Evolutionary conservation across 2,888 invertebrate species (phyloP), one percentile per base, ranked within the genome.

Genomic region (Limenitis camilla): DNA sequence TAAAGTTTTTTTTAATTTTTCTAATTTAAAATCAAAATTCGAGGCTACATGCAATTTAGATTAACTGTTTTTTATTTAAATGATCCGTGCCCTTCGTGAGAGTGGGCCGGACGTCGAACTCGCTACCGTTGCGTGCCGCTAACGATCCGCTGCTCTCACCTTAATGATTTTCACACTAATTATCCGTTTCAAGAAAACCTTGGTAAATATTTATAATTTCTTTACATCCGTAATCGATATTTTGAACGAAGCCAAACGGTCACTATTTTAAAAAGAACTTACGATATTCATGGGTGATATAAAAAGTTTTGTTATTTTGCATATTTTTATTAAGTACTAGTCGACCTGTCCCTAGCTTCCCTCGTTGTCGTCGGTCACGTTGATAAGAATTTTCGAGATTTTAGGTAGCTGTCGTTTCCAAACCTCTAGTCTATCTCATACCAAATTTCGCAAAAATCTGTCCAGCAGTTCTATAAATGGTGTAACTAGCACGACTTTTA

Each of bases 111-210:
- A 61, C 74, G 53, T 72, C 72, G 74, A 75, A 74, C 74, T 64
- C 65, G 62, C 67, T 61, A 66, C 67, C 52, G 59, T 80, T 68
- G 76, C 76, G 75, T 78, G 78, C 61, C 52, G 59, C 63, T 62
- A 65, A 69, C 69, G 66, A 72, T 73, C 70, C 65, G 61, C 64
- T 68, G 64, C 68, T 72, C 70, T 71, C 71, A 62, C 69, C 64
- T 68, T 71, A 75, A 78, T 80, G 70, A 72, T 71, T 72, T 69
- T 66, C 66, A 70, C 69, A 69, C 68, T 76, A 75, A 78, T 76
- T 76, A 72, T 68, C 53, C 55, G 63, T 66, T 72, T 69, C 65
- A 60, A 66, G 55, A 59, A 59, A 59, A 55, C 52, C 47, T 55
- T 57, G 55, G 51, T 61, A 59, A 61, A 61, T 49, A 46, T 55